These are phyloP conservation scores for Gavialis gangeticus DNA, from an alignment of 2,113 vertebrate species.

Conservation along the genomic window DNA sequence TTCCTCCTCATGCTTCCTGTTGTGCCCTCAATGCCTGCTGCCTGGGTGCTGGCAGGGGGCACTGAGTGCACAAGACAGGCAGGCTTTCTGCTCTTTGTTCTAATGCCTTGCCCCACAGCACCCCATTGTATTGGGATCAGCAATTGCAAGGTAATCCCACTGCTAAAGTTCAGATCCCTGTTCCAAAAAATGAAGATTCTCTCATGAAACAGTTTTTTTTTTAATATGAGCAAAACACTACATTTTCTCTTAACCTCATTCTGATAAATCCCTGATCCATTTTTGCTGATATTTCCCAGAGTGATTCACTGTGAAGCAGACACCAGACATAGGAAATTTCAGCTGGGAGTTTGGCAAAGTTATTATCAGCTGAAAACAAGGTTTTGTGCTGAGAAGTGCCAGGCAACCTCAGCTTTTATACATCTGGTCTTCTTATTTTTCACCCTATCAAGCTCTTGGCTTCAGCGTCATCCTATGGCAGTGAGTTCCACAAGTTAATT, in stretches of 20 bases:
- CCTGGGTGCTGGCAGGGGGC: background rate
- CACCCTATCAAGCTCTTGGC: background rate
- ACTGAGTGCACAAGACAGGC: background rate
- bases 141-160: too few species aligned
- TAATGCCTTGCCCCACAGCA: too few species aligned
- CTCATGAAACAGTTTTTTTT: too few species aligned
- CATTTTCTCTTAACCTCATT: background rate
- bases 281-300: background rate
- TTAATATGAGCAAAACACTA: background rate
- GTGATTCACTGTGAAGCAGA: background rate
- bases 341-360: background rate
- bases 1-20: background rate
- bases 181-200: background rate
- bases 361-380: background rate
- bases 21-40: background rate
- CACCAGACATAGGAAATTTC: background rate
- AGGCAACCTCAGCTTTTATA: background rate
- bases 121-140: too few species aligned
- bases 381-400: background rate
- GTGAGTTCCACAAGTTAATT: background rate
- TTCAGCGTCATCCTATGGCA: background rate
- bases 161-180: background rate
- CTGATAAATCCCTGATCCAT: background rate
- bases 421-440: background rate
- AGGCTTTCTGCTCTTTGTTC: too few species aligned